Percentiles rank a stretch among this genome's conserved stretches.
Conservation (phyloP, 2,888 invertebrate species). For the Cantharis flavilabris region DNA sequence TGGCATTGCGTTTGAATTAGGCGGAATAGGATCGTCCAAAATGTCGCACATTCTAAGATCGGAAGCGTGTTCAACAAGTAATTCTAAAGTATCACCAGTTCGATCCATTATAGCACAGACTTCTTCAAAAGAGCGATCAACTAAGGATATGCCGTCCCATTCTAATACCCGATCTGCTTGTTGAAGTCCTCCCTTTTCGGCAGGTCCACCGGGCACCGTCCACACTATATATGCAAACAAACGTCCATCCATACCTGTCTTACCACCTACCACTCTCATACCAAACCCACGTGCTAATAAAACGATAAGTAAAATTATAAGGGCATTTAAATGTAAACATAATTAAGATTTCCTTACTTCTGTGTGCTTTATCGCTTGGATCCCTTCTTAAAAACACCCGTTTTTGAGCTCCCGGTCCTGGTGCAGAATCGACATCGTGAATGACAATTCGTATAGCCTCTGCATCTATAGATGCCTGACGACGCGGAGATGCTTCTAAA, state of each 20-base stretch:
- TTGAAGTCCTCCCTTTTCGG: conserved; percentile 85
- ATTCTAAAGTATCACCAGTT: conserved; percentile 83
- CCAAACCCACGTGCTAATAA: conserved; percentile 85
- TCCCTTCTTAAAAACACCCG: conserved; percentile 77
- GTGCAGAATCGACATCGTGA: conserved; percentile 84
- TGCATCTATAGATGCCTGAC: conserved; percentile 87
- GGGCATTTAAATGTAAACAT: background rate
- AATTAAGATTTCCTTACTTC: conserved; percentile 68
- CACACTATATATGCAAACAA: conserved; percentile 90
- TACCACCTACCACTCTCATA: conserved; percentile 93
- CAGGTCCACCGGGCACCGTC: conserved; percentile 90
- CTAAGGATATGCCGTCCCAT: conserved; percentile 88
- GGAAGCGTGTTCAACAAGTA: conserved; percentile 81
- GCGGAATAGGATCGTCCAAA: conserved; percentile 67
- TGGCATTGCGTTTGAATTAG: conserved; percentile 44
- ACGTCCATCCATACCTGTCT: conserved; percentile 81
- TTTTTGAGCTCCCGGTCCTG: conserved; percentile 68
- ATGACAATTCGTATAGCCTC: conserved; percentile 93
- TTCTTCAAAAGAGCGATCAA: conserved; percentile 92
- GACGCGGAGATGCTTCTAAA: conserved; percentile 66
- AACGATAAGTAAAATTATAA: background rate
- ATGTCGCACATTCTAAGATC: conserved; percentile 74
- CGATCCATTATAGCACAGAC: conserved; percentile 88
- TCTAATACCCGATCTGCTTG: conserved; percentile 91
- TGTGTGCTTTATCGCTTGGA: conserved; percentile 81